phyloP scores from a whole-genome alignment of 92 coral and sea anemone species.

The Virgularia gustaviana region DNA sequence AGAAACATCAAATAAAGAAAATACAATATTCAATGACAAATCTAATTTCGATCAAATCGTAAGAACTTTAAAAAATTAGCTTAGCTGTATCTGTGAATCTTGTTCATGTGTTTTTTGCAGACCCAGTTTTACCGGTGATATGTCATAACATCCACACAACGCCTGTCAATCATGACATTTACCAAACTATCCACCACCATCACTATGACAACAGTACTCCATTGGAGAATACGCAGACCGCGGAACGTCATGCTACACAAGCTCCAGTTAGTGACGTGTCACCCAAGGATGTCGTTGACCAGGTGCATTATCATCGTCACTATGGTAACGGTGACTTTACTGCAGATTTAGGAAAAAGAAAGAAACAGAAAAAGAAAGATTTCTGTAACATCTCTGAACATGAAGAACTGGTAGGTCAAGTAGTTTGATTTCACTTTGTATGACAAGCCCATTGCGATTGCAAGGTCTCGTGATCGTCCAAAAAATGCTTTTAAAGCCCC shows the following conservation, averaged over 20 bases:
- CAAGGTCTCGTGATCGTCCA: too few species aligned
- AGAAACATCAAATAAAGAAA: too few species aligned
- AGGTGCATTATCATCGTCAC: conserved; percentile 30
- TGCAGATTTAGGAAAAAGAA: conserved; percentile 12
- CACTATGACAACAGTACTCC: conserved; percentile 50
- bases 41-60: too few species aligned
- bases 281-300: background rate
- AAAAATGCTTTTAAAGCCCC: too few species aligned
- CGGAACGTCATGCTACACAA: background rate
- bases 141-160: too few species aligned
- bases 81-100: background rate
- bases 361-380: conserved; percentile 18
- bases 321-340: conserved; percentile 36
- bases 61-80: background rate
- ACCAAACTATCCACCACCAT: conserved; percentile 61
- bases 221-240: background rate
- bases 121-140: too few species aligned
- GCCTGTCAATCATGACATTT: conserved; percentile 3
- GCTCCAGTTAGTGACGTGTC: conserved; percentile 10
- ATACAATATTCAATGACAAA: too few species aligned
- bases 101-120: conserved; percentile 2
- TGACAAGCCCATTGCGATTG: too few species aligned
- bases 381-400: conserved; percentile 84
- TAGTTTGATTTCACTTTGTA: too few species aligned
- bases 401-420: conserved; percentile 83